phyloP scores from a whole-genome alignment of 2,113 vertebrate genomes.

The Coryphaenoides rupestris region DNA sequence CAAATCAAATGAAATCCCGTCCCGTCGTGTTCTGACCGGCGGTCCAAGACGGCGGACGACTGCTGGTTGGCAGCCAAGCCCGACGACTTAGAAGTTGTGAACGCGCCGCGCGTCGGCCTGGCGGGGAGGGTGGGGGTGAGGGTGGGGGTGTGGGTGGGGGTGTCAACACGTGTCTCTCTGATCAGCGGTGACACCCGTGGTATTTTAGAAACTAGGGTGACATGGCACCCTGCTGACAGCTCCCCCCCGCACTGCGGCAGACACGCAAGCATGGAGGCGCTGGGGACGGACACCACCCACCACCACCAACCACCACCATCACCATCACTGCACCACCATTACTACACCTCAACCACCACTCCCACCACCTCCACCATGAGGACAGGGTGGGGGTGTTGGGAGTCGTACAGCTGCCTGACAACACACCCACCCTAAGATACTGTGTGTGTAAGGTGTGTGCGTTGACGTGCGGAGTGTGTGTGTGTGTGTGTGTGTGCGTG shows the following conservation, averaged over 20 bases:
- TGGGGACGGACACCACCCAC: conserved; percentile 27
- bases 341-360: too few species aligned
- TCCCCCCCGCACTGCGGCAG: conserved; percentile 32
- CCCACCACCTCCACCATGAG: too few species aligned
- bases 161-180: conserved; percentile 44
- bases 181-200: conserved; percentile 53
- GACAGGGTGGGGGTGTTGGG: conserved; percentile 23
- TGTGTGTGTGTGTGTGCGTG: too few species aligned
- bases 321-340: too few species aligned
- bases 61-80: too few species aligned
- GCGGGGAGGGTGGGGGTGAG: conserved; percentile 11
- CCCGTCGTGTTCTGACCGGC: too few species aligned
- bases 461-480: too few species aligned
- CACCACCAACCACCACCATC: conserved; percentile 2
- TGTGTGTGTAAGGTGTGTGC: too few species aligned
- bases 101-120: too few species aligned
- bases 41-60: too few species aligned
- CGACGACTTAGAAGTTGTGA: too few species aligned
- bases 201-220: conserved; percentile 53
- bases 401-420: neutral
- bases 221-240: conserved; percentile 43
- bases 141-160: conserved; percentile 38
- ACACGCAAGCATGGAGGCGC: conserved; percentile 31
- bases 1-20: too few species aligned
- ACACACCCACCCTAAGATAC: neutral